Conservation (phyloP, 1,140 invertebrate species). For the Spodoptera frugiperda region DNA sequence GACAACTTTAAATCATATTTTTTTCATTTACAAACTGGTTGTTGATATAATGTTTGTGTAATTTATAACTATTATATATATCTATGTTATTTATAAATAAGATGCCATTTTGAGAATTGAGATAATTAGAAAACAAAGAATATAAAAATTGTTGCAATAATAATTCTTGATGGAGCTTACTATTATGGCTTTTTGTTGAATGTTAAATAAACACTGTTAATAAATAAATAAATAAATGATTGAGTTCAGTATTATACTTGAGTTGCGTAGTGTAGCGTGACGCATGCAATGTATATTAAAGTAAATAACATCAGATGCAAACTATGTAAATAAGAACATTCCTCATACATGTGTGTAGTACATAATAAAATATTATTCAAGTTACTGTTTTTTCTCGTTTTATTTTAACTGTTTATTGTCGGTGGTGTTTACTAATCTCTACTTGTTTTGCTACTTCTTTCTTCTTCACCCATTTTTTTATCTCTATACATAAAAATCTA, state of each 20-base stretch:
- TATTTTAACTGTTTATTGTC: slow-evolving; percentile 53
- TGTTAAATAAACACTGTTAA: slow-evolving; percentile 43
- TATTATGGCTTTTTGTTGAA: slow-evolving; percentile 23
- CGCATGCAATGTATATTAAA: slow-evolving; percentile 41
- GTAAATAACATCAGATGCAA: slow-evolving; percentile 57
- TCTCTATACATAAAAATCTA: too few species aligned
- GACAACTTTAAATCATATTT: slow-evolving; percentile 50
- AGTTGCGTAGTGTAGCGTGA: slow-evolving; percentile 64
- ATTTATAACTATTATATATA: slow-evolving; percentile 49
- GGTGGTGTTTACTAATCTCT: background rate
- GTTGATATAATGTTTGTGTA: slow-evolving; percentile 58
- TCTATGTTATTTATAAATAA: slow-evolving; percentile 55
- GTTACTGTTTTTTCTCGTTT: slow-evolving; percentile 81
- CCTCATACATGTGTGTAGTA: slow-evolving; percentile 83
- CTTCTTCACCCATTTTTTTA: too few species aligned
- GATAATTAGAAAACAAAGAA: slow-evolving; percentile 5
- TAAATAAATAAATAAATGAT: slow-evolving; percentile 53
- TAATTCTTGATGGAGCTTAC: slow-evolving; percentile 15
- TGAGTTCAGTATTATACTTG: slow-evolving; percentile 73
- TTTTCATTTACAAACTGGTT: slow-evolving; percentile 54
- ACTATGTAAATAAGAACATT: slow-evolving; percentile 85
- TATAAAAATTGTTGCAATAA: slow-evolving; percentile 49
- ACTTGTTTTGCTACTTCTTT: background rate
- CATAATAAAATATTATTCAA: slow-evolving; percentile 86
- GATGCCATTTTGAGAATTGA: slow-evolving; percentile 50